These are phyloP conservation scores for Aphrocallistes beatrix DNA, from an alignment of 37 sponge, comb jelly and placozoan species.

Conservation along the genomic window DNA sequence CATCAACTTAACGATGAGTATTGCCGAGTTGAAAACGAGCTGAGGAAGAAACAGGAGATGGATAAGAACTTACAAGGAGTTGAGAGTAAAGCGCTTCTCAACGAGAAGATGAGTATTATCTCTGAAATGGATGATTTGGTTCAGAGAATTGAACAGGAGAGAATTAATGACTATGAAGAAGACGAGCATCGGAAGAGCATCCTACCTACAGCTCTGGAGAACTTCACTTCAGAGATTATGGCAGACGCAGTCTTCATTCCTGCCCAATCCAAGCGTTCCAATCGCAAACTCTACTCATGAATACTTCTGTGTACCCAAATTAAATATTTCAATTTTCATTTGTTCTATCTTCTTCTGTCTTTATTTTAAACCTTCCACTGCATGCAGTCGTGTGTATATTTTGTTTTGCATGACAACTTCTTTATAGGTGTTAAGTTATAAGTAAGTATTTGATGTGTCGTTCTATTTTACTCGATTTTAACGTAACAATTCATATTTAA, in stretches of 20 bases:
- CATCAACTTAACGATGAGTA: not conserved
- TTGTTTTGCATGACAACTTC: too few species aligned
- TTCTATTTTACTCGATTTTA: too few species aligned
- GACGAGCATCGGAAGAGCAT: not conserved
- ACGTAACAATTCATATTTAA: too few species aligned
- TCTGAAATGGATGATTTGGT: not conserved
- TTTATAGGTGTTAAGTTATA: too few species aligned
- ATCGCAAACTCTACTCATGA: not conserved
- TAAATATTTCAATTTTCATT: not conserved
- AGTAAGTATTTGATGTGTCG: too few species aligned
- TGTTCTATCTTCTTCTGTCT: not conserved
- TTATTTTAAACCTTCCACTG: not conserved
- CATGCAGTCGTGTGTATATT: too few species aligned
- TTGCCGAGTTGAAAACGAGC: not conserved
- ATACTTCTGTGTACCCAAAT: not conserved
- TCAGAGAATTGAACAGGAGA: not conserved
- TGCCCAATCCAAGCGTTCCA: not conserved
- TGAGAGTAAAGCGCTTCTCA: not conserved
- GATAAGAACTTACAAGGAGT: not conserved
- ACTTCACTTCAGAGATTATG: not conserved
- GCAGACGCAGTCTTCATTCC: not conserved
- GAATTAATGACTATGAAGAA: not conserved
- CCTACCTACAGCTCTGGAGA: not conserved
- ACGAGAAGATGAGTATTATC: conserved; percentile 1
- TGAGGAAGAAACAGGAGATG: not conserved